Evolutionary conservation across 2,113 vertebrate species (phyloP).

Genomic region (Cettia cetti): DNA sequence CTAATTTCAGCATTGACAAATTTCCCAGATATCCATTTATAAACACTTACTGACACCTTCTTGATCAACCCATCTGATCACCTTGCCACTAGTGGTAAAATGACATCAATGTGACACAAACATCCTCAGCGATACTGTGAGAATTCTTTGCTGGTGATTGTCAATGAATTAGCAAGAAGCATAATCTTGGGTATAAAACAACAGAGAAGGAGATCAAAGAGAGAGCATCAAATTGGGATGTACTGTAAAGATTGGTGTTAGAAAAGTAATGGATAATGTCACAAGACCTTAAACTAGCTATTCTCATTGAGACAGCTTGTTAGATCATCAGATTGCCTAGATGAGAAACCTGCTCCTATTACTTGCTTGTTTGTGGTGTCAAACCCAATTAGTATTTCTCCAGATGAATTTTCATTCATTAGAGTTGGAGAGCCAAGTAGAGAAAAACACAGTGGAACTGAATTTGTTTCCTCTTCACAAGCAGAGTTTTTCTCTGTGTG

Average conservation of each 20-base stretch:
- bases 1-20: background rate
- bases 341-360: slow-evolving; percentile 50
- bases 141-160: background rate
- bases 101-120: background rate
- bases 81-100: background rate
- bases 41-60: background rate
- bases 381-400: slow-evolving; percentile 12
- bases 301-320: slow-evolving; percentile 51
- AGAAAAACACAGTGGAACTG: background rate
- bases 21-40: background rate
- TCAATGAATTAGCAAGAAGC: slow-evolving; percentile 37
- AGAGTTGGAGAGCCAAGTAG: background rate
- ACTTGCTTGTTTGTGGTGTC: slow-evolving; percentile 6
- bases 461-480: background rate
- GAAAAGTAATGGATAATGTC: slow-evolving; percentile 58
- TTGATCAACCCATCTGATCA: background rate
- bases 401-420: slow-evolving; percentile 42
- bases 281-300: slow-evolving; percentile 51
- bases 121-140: background rate
- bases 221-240: slow-evolving; percentile 12
- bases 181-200: slow-evolving; percentile 42
- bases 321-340: slow-evolving; percentile 32
- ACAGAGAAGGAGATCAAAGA: background rate
- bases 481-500: background rate
- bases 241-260: slow-evolving; percentile 27